Conservation (phyloP, 2,797 vertebrate genomes). For the Melanotaenia maccullochi region DNA sequence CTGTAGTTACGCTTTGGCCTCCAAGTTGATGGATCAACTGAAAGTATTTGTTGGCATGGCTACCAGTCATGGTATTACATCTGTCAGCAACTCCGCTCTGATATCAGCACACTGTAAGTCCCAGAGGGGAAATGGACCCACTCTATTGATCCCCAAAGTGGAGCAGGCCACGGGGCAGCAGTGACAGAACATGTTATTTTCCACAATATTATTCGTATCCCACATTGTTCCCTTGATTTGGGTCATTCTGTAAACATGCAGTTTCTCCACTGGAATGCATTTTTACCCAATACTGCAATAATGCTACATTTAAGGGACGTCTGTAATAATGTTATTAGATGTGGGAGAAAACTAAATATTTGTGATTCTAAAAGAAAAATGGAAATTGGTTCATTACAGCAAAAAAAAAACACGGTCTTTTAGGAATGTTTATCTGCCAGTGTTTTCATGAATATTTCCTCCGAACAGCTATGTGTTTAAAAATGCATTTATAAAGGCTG, state of each 20-base stretch:
- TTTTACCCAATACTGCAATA: neutral
- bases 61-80: conserved; percentile 60
- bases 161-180: conserved; percentile 40
- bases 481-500: conserved; percentile 13
- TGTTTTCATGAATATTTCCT: neutral
- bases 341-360: neutral
- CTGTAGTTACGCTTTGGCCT: conserved; percentile 41
- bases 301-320: neutral
- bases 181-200: conserved; percentile 50
- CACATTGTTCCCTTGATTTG: neutral
- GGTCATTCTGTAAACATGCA: conserved; percentile 1
- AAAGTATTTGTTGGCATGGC: conserved; percentile 75
- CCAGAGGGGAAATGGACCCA: conserved; percentile 41
- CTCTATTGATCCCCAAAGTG: conserved; percentile 54
- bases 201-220: conserved; percentile 26
- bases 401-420: neutral
- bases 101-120: conserved; percentile 52
- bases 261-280: neutral
- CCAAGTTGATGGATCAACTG: conserved; percentile 78
- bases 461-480: neutral
- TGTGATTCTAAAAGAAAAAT: too few relatives aligned
- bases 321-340: neutral
- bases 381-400: neutral
- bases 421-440: neutral
- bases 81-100: conserved; percentile 67